Percentiles rank a stretch among this genome's conserved stretches.
These are phyloP conservation scores for Gonioctena quinquepunctata DNA, from an alignment of 1,140 invertebrate species.

Conservation along the genomic window DNA sequence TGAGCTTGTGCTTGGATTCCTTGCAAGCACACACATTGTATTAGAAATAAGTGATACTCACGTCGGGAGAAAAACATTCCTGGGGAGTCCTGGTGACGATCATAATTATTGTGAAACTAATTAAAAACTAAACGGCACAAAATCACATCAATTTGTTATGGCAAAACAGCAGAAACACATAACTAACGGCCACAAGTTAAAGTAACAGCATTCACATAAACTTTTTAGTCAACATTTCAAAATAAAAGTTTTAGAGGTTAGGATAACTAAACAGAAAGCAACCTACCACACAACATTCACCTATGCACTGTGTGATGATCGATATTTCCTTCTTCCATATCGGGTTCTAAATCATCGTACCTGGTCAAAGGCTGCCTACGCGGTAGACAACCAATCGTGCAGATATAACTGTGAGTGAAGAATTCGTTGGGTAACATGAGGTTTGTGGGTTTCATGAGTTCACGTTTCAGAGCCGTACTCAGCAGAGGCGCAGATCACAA, in stretches of 20 bases:
- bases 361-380: neutral
- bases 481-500: no score
- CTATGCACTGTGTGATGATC: conserved; percentile 36
- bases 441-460: neutral
- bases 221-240: conserved; percentile 22
- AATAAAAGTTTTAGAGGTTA: conserved; percentile 37
- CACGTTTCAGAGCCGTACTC: neutral
- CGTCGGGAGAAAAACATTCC: conserved; percentile 36
- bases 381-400: neutral
- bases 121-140: conserved; percentile 5
- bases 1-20: no score
- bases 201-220: conserved; percentile 1
- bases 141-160: conserved; percentile 1
- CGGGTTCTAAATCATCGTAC: neutral
- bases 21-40: neutral
- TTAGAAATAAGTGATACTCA: conserved; percentile 28
- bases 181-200: conserved; percentile 9
- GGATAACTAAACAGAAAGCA: conserved; percentile 35
- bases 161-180: neutral
- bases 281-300: conserved; percentile 36
- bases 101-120: conserved; percentile 25
- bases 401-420: neutral
- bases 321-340: conserved; percentile 39
- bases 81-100: conserved; percentile 32
- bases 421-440: neutral